These are phyloP conservation scores for Elephas maximus DNA, from an alignment of 2,113 vertebrate genomes.

Conservation along the genomic window DNA sequence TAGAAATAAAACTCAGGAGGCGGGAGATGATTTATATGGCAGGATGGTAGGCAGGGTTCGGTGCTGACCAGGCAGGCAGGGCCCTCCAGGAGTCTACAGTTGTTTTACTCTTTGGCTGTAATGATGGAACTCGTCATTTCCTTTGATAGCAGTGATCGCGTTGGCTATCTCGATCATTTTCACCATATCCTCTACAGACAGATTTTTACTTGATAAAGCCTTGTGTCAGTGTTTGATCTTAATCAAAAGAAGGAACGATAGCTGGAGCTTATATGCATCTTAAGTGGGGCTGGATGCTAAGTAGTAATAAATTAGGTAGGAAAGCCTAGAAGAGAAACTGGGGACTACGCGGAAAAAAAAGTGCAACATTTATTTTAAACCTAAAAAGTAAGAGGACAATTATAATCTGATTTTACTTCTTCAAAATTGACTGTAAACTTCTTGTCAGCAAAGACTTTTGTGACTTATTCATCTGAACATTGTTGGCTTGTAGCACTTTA, in stretches of 20 bases:
- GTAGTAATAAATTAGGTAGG: conserved; percentile 2
- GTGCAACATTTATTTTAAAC: not conserved
- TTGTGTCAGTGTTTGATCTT: conserved; percentile 54
- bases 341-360: not conserved
- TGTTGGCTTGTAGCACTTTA: not conserved
- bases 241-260: conserved; percentile 57
- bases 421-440: not conserved
- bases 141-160: conserved; percentile 41
- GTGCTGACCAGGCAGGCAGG: not conserved
- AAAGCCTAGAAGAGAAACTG: not conserved
- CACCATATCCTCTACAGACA: conserved; percentile 22
- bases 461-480: not conserved
- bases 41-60: not conserved
- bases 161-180: conserved; percentile 28
- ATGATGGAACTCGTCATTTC: conserved; percentile 31
- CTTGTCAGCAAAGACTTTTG: not conserved
- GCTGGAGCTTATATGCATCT: conserved; percentile 41
- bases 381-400: not conserved
- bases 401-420: not conserved
- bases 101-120: conserved; percentile 42
- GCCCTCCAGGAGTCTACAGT: not conserved
- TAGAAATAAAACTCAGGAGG: not conserved
- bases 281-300: conserved; percentile 22
- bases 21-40: not conserved
- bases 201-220: conserved; percentile 53